Conservation (phyloP, 2,113 vertebrate species). For the Numida meleagris region DNA sequence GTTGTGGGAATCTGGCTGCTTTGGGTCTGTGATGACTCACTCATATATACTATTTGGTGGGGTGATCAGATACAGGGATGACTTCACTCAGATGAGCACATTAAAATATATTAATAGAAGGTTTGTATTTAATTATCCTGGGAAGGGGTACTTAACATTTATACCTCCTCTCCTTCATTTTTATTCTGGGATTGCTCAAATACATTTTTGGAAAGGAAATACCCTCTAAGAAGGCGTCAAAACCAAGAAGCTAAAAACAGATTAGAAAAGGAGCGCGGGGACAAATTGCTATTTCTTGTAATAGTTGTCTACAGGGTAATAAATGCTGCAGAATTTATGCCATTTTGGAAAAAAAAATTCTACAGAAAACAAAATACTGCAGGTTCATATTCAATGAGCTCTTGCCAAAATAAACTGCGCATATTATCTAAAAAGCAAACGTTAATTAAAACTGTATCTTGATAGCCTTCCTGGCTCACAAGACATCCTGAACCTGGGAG, state of each 20-base stretch:
- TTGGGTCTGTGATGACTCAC: background rate
- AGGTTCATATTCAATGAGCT: conserved; percentile 78
- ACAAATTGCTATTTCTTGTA: conserved; percentile 62
- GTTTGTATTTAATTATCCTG: background rate
- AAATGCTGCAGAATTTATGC: conserved; percentile 61
- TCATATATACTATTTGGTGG: background rate
- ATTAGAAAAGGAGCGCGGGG: background rate
- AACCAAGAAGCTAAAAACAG: conserved; percentile 34
- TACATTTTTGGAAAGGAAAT: background rate
- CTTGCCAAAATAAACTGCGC: conserved; percentile 79
- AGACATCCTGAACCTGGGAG: conserved; percentile 61
- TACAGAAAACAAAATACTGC: conserved; percentile 72
- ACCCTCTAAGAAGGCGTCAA: background rate
- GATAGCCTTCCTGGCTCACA: conserved; percentile 72
- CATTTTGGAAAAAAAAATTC: conserved; percentile 63
- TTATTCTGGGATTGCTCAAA: background rate
- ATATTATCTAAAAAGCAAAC: conserved; percentile 79
- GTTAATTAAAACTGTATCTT: conserved; percentile 83
- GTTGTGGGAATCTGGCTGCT: background rate
- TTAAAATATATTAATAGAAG: background rate
- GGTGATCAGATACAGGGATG: background rate
- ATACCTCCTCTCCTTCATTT: background rate
- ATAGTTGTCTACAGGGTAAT: conserved; percentile 62
- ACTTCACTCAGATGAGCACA: background rate
- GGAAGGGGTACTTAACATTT: background rate